Conservation (phyloP, 1,140 invertebrate genomes). For the Penaeus chinensis region DNA sequence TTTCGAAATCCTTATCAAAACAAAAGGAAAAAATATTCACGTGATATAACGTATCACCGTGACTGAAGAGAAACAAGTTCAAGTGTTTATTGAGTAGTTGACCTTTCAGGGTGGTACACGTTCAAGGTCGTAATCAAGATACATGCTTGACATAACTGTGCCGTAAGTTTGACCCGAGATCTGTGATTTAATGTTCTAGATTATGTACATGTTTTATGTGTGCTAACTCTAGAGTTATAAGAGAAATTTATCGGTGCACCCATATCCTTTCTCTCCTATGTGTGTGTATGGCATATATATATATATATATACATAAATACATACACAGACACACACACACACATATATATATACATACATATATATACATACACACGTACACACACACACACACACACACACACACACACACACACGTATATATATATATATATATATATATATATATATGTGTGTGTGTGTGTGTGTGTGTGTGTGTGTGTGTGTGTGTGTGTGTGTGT, state of each 20-base stretch:
- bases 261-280: not conserved
- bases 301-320: not conserved
- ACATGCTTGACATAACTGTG: not conserved
- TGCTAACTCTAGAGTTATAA: not conserved
- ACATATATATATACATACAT: not conserved
- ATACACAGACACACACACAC: not conserved
- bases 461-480: slow-evolving; percentile 11
- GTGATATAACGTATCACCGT: too few species aligned
- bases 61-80: too few species aligned
- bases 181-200: not conserved
- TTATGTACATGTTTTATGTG: too few species aligned
- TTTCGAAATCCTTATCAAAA: too few species aligned
- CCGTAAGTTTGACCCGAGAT: not conserved
- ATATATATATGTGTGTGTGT: not conserved
- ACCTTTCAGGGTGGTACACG: too few species aligned
- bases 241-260: slow-evolving; percentile 3
- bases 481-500: not conserved
- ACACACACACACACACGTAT: not conserved
- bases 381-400: not conserved
- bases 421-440: slow-evolving; percentile 16
- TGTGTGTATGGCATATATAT: slow-evolving; percentile 6
- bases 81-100: too few species aligned
- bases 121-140: too few species aligned
- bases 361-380: not conserved
- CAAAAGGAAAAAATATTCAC: too few species aligned